These are phyloP conservation scores for Pandemis heparana DNA, from an alignment of 2,888 invertebrate species.

Conservation along the genomic window DNA sequence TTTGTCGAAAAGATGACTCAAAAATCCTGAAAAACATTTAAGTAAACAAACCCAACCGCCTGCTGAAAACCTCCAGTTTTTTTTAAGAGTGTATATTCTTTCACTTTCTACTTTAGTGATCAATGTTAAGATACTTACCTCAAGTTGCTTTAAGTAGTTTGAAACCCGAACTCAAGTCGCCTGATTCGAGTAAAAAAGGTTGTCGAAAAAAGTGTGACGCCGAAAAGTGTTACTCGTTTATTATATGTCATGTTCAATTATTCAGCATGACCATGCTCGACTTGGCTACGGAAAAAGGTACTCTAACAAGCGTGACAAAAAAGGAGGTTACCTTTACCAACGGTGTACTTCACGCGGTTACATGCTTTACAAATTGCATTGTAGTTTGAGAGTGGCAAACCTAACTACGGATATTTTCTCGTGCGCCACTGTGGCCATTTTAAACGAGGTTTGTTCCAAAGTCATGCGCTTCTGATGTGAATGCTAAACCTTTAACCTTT, in stretches of 20 bases:
- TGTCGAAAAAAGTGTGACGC: constrained; percentile 2
- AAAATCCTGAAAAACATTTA: no score
- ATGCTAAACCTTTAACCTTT: not conserved
- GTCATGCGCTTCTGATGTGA: not conserved
- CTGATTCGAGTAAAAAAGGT: not conserved
- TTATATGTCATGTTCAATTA: constrained; percentile 10
- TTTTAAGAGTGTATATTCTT: not conserved
- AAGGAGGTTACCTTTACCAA: not conserved
- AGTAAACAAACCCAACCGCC: no score
- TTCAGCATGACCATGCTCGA: constrained; percentile 20
- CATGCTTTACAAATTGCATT: constrained; percentile 3
- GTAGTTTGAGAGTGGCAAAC: not conserved
- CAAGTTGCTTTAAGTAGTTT: not conserved
- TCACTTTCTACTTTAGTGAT: not conserved
- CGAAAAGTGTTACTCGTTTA: constrained; percentile 7
- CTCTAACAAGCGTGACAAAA: constrained; percentile 3
- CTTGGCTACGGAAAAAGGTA: not conserved
- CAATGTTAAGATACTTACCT: not conserved
- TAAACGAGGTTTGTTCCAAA: constrained; percentile 1
- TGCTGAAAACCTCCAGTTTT: no score
- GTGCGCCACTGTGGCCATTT: not conserved
- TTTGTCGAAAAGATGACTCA: no score
- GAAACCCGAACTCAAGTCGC: not conserved
- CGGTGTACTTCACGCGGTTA: not conserved
- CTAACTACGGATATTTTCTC: not conserved